Percentiles rank a stretch among this genome's conserved stretches.
Conservation (phyloP, 2,888 invertebrate species). For the Fissipunctia ypsillon region DNA sequence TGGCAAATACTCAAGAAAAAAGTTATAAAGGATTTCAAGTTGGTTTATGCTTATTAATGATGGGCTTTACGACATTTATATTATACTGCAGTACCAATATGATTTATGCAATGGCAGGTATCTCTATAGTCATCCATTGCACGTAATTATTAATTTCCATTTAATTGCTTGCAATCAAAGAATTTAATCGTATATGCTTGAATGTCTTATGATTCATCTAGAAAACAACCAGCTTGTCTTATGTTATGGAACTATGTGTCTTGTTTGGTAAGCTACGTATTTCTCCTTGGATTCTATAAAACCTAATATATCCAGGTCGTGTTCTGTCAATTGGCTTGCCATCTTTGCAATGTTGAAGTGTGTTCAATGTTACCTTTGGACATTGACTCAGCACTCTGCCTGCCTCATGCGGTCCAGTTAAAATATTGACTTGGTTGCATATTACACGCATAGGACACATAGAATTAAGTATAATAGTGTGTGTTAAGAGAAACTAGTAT, state of each 20-base stretch:
- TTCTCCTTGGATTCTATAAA: constrained; percentile 17
- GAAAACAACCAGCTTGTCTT: constrained; percentile 12
- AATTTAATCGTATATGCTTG: constrained; percentile 30
- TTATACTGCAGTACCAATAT: not conserved
- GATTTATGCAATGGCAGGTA: not conserved
- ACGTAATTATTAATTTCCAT: constrained; percentile 15
- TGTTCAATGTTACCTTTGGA: no score
- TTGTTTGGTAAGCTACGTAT: constrained; percentile 32
- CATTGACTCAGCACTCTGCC: no score
- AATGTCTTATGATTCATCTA: constrained; percentile 37
- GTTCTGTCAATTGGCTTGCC: not conserved
- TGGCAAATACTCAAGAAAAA: not conserved
- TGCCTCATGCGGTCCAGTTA: no score
- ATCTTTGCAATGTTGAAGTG: constrained; percentile 28
- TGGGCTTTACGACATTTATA: constrained; percentile 10
- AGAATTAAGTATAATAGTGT: no score
- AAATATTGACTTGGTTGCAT: no score
- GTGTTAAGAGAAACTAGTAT: no score
- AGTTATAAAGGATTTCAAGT: not conserved
- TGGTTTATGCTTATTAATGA: constrained; percentile 4
- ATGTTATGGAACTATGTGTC: constrained; percentile 18
- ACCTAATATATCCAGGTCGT: not conserved
- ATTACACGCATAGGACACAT: no score
- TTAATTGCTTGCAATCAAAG: constrained; percentile 31
- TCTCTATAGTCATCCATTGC: not conserved